These are phyloP conservation scores for Ctena decussata DNA, from an alignment of 2,888 invertebrate species.

Conservation along the genomic window DNA sequence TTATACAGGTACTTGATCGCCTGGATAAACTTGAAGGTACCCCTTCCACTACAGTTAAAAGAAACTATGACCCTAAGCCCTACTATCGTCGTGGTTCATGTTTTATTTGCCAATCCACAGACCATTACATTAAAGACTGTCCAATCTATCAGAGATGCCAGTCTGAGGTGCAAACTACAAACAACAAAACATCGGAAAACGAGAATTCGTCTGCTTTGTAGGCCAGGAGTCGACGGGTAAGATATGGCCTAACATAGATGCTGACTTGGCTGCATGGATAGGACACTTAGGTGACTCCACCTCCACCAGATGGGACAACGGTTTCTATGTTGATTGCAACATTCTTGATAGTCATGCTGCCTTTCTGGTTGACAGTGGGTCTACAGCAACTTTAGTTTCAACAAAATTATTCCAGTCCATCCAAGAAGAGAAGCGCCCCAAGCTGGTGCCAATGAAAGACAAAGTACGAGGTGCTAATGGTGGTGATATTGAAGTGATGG, in stretches of 20 bases:
- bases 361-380: no score
- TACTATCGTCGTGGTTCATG: neutral
- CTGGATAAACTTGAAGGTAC: neutral
- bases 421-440: neutral
- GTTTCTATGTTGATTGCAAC: no score
- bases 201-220: neutral
- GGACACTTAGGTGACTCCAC: neutral
- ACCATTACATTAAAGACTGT: neutral
- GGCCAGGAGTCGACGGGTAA: neutral
- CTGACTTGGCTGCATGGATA: neutral
- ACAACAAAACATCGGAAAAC: no score
- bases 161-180: neutral
- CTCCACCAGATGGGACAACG: conserved; percentile 8
- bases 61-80: neutral
- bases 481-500: neutral
- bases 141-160: neutral
- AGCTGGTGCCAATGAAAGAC: no score
- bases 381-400: conserved; percentile 33
- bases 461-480: neutral
- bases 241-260: neutral
- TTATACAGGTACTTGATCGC: neutral
- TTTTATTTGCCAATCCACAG: neutral
- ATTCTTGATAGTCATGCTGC: no score
- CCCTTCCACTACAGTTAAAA: neutral
- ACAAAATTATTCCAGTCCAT: conserved; percentile 17